Base-by-base conservation (phyloP, 2,797 vertebrate genomes). In the Poecilia picta region DNA sequence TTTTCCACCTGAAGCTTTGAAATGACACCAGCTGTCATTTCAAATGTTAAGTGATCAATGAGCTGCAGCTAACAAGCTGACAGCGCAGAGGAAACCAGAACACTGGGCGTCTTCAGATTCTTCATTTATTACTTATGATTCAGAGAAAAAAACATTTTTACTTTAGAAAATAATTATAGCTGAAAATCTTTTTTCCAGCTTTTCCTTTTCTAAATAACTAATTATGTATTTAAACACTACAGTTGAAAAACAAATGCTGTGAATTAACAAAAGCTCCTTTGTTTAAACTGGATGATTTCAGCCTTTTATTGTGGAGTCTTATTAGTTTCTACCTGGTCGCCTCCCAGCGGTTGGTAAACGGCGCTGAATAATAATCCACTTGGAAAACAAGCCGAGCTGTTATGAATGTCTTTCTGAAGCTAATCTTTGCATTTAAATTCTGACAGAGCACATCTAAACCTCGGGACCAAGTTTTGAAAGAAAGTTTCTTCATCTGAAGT, bases 11-110 rank as follows among this genome's bases (percentile, higher is more conserved):
- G 16, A 62, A 59, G 53, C 20, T 57, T 23, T 66, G 49, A 49
- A 68, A 36, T 68, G 59, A 66, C 45, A 76, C 46, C 45, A 49
- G 23, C 62, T 76, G 75, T 51, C 59, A 66, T 49, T 76, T 33
- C 62, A 49, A 51, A 68, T 51, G 11, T 49, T 33, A 39, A 51
- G 62, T 31, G 12, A 68, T 76, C 75, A 51, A 36, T 51, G 23
- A 68, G 33, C 59, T 25, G 45, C 47, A 28, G 43, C 23, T 46
- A 36, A 66, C 59, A 25, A 46, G 28, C 59, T 76, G 6, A 36
- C 43, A 33, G n/a, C 23, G 10, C 12, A 23, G n/a, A 62, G 16
- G 62, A 31, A 33, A 16, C 2, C 4, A 47, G 0, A 36, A 13
- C 0, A 3, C 23, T 23, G 25, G 28, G 53, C 39, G 20, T 23